Evolutionary conservation across 2,888 invertebrate genomes (phyloP), one percentile per base, ranked within the genome.

Genomic region (Rhagonycha lutea): DNA sequence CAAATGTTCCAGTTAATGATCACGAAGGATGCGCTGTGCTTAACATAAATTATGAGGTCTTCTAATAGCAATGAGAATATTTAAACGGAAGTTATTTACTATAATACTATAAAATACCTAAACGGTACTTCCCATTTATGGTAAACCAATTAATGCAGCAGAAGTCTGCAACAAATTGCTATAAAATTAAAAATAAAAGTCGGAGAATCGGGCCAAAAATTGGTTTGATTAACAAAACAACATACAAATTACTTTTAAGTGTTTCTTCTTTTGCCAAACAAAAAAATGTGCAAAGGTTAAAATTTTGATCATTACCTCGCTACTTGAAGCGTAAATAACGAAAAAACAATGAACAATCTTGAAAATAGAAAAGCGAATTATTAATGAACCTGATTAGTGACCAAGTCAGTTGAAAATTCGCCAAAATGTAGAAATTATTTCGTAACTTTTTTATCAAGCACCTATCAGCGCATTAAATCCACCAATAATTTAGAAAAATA

Each of bases 1-100:
- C 72, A 68, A 72, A 61, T 72, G 72, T 61, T 60, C 72, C 61
- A 61, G 24, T 72, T 72, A 72, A 72, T 72, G 67, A 72, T 68
- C 67, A 23, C 26, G 32, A 14, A 61, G 28, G 67, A 68, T 28
- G 61, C 61, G 68, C 18, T 18, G 28, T 61, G 72, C 68, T 68
- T 68, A 29, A 26, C 28, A 29, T 68, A 72, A 72, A 18, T 72
- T 68, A 72, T 60, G 65, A 67, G 28, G 60, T 68, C 68, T 72
- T 72, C 68, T 61, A 61, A n/a, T 61, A 62, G 68, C 28, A 65
- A 24, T 62, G 68, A 68, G 68, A 72, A 61, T 61, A 68, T 68
- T 68, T 28, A 65, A 26, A 61, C n/a, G 26, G 26, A 61, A 61
- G 70, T 28, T 18, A 70, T 61, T 61, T 70, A 26, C 26, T 62